These are phyloP conservation scores for Stenichneumon culpator DNA, from an alignment of 2,888 invertebrate genomes.

Conservation along the genomic window DNA sequence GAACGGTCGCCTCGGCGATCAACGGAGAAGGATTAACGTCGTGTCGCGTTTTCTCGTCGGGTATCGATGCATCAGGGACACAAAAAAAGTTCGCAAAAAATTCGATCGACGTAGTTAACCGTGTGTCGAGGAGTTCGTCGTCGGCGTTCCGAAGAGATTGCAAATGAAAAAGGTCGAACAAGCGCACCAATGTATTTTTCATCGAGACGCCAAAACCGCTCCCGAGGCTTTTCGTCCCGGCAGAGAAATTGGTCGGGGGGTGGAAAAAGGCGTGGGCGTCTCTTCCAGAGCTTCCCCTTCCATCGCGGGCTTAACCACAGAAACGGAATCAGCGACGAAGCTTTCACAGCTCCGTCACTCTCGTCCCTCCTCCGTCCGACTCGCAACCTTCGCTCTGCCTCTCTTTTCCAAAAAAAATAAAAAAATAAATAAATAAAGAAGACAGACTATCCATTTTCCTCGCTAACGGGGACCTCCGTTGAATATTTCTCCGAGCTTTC, in stretches of 20 bases:
- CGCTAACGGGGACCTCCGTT: conserved; percentile 61
- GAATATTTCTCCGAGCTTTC: conserved; percentile 54
- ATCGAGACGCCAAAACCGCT: conserved; percentile 21
- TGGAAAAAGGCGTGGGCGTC: conserved; percentile 47
- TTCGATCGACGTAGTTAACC: conserved; percentile 13
- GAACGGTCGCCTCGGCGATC: neutral
- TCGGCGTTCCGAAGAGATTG: conserved; percentile 14
- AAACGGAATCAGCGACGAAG: conserved; percentile 29
- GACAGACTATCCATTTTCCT: conserved; percentile 55
- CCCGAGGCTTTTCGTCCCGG: conserved; percentile 32
- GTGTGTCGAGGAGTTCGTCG: neutral
- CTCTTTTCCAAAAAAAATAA: neutral
- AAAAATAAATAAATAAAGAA: neutral
- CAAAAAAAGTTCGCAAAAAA: neutral
- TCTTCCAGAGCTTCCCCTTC: conserved; percentile 6
- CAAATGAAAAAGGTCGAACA: conserved; percentile 6
- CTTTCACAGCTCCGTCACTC: conserved; percentile 36
- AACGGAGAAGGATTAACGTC: neutral
- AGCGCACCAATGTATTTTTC: conserved; percentile 24
- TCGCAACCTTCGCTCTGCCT: neutral
- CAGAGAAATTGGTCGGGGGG: neutral
- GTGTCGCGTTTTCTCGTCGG: neutral
- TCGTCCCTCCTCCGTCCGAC: neutral
- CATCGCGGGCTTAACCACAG: conserved; percentile 11
- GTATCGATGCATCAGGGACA: neutral